These are phyloP conservation scores for Apaloderma vittatum DNA, from an alignment of 2,113 vertebrate species.

Conservation along the genomic window DNA sequence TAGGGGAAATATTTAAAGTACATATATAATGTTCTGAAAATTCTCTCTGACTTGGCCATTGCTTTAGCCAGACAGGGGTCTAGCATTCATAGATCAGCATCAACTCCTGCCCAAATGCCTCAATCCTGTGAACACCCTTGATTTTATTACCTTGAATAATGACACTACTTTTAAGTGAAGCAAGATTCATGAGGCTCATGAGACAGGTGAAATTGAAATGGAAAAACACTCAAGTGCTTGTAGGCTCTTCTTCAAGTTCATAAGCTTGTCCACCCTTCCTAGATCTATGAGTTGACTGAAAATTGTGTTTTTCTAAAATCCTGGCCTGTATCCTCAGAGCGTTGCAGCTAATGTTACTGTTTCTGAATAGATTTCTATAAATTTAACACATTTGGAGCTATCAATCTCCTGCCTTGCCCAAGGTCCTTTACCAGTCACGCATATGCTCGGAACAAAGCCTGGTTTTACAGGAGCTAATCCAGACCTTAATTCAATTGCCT, in stretches of 20 bases:
- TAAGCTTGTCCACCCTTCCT: neutral
- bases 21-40: neutral
- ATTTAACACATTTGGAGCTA: neutral
- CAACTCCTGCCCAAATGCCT: neutral
- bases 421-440: neutral
- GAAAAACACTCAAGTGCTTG: neutral
- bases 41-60: neutral
- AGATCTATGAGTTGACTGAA: neutral
- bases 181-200: neutral
- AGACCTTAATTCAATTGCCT: neutral
- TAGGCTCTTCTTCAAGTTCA: neutral
- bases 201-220: neutral
- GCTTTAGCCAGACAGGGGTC: neutral
- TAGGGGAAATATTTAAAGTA: neutral
- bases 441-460: neutral
- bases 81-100: neutral
- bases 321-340: neutral
- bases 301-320: neutral
- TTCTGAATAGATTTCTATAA: neutral
- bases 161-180: neutral
- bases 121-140: neutral
- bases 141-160: neutral
- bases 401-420: neutral
- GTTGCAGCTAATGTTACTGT: neutral
- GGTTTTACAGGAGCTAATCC: neutral